These are phyloP conservation scores for Limnephilus marmoratus DNA, from an alignment of 2,888 invertebrate genomes.

Conservation along the genomic window DNA sequence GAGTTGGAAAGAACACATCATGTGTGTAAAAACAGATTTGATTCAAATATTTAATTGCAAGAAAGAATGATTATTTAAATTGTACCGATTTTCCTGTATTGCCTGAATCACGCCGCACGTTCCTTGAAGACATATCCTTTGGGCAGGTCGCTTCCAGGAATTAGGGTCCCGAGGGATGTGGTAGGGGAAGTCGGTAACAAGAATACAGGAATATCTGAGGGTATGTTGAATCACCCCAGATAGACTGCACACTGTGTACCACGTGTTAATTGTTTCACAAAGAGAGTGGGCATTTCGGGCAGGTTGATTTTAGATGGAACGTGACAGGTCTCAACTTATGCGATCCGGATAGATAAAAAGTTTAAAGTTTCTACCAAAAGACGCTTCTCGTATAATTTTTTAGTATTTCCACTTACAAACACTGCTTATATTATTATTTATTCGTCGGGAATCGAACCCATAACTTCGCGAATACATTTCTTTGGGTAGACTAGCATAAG, in stretches of 20 bases:
- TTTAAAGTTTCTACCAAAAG: not conserved
- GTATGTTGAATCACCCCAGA: slow-evolving; percentile 14
- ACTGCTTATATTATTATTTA: not conserved
- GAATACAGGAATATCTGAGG: slow-evolving; percentile 8
- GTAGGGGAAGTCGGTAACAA: slow-evolving; percentile 32
- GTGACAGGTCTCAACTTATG: not conserved
- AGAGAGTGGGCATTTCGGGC: not conserved
- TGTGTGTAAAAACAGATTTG: not conserved
- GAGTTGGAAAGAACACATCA: not conserved
- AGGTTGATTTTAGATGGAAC: not conserved
- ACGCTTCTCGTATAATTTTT: not conserved
- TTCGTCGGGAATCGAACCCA: not conserved
- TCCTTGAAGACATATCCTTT: slow-evolving; percentile 36
- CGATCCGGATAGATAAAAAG: not conserved
- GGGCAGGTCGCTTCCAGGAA: slow-evolving; percentile 31
- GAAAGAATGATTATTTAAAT: not conserved
- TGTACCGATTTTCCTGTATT: slow-evolving; percentile 11
- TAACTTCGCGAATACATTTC: not conserved
- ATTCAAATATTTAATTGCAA: not conserved
- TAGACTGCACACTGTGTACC: slow-evolving; percentile 15
- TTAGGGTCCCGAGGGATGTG: slow-evolving; percentile 47
- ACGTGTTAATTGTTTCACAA: slow-evolving; percentile 37
- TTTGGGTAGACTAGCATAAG: not conserved
- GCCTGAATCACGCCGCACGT: slow-evolving; percentile 20
- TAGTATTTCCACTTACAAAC: not conserved